These are phyloP conservation scores for Eumeta japonica DNA, from an alignment of 1,140 invertebrate species.

Conservation along the genomic window DNA sequence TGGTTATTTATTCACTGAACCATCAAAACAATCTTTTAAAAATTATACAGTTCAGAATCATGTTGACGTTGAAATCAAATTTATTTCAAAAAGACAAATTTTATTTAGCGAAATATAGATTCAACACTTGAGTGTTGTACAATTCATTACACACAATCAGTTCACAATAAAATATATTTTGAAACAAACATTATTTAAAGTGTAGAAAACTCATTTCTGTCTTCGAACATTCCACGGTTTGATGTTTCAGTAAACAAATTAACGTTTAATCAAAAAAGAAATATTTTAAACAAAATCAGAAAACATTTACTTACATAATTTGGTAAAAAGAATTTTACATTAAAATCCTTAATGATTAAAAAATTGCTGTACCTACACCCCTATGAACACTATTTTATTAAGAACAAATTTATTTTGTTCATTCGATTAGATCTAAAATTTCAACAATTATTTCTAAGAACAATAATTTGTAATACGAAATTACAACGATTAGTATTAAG, in stretches of 20 bases:
- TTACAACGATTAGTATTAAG: too few species aligned
- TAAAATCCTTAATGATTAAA: constrained; percentile 14
- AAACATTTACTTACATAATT: too few species aligned
- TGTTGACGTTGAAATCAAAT: too few species aligned
- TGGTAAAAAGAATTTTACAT: too few species aligned
- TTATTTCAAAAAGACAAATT: constrained; percentile 32
- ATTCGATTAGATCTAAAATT: constrained; percentile 2
- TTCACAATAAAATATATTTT: not conserved
- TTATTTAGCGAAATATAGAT: constrained; percentile 16
- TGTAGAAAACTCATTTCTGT: too few species aligned
- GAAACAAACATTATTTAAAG: constrained; percentile 2
- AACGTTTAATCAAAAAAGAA: constrained; percentile 10
- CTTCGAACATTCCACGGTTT: constrained; percentile 5
- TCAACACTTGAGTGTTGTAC: not conserved
- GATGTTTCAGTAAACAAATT: constrained; percentile 11
- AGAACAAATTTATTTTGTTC: constrained; percentile 2
- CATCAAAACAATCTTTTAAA: too few species aligned
- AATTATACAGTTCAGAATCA: too few species aligned
- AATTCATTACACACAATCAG: too few species aligned
- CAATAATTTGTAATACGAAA: constrained; percentile 6
- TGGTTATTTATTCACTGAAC: too few species aligned
- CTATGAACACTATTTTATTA: constrained; percentile 4
- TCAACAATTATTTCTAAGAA: constrained; percentile 1
- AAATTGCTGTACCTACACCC: constrained; percentile 3
- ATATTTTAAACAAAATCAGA: constrained; percentile 24